A percentile compares a stretch with the other conserved stretches of the same genome.
phyloP scores from a whole-genome alignment of 2,113 vertebrate species.

The Tautogolabrus adspersus region DNA sequence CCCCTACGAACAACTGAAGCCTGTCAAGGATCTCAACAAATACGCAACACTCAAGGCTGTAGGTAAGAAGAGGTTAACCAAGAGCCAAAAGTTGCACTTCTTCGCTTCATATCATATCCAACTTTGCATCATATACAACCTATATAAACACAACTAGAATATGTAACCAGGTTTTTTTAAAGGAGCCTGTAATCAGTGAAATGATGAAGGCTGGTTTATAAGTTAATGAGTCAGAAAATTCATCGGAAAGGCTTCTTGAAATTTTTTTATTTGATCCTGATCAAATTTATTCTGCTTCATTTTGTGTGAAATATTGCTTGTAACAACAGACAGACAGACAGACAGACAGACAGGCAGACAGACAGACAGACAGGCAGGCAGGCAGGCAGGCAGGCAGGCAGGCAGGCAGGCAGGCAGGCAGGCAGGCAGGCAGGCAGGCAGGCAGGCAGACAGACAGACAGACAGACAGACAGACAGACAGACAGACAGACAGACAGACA shows the following conservation, averaged over 20 bases:
- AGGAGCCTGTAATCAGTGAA: not conserved
- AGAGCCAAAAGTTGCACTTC: not conserved
- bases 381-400: too few relatives aligned
- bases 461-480: too few relatives aligned
- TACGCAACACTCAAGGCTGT: conserved; percentile 94
- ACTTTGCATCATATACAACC: conserved; percentile 9
- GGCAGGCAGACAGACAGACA: too few relatives aligned
- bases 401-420: too few relatives aligned
- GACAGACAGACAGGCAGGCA: too few relatives aligned
- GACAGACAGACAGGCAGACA: too few relatives aligned
- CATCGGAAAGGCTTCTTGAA: not conserved
- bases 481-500: too few relatives aligned
- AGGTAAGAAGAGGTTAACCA: conserved; percentile 83
- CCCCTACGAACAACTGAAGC: conserved; percentile 90
- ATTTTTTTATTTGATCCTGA: not conserved
- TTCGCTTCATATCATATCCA: conserved; percentile 13
- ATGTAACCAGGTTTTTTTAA: conserved; percentile 15
- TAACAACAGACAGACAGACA: conserved; percentile 17
- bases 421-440: too few relatives aligned
- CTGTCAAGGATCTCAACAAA: conserved; percentile 92
- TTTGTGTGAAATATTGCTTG: not conserved
- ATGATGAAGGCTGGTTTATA: not conserved
- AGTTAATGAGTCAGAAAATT: not conserved
- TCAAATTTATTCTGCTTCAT: conserved; percentile 5
- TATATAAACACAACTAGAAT: conserved; percentile 13